phyloP scores from a whole-genome alignment of 2,888 invertebrate genomes.

The Dicyrtoma fusca region DNA sequence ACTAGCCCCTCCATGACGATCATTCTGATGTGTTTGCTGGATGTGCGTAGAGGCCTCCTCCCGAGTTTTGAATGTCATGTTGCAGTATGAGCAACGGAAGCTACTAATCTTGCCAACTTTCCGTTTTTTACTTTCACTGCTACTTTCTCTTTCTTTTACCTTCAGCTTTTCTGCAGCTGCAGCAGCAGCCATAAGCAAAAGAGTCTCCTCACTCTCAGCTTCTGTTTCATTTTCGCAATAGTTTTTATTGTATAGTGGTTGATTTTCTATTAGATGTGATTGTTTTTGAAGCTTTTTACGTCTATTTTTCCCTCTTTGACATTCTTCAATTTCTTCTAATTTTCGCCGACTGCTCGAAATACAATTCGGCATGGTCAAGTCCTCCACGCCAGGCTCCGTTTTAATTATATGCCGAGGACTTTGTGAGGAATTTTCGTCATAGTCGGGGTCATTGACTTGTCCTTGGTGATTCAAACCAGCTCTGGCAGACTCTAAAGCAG shows the following conservation, averaged over 20 bases:
- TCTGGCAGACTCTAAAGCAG: background rate
- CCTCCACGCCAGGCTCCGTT: background rate
- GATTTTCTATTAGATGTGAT: no score
- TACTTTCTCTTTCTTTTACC: background rate
- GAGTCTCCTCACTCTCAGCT: background rate
- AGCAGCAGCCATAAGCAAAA: background rate
- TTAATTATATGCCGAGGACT: background rate
- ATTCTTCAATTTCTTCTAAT: background rate
- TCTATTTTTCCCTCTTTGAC: no score
- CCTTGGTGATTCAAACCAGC: no score
- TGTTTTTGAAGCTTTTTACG: background rate
- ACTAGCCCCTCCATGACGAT: no score
- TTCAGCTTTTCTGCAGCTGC: background rate
- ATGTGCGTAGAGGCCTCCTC: conserved; percentile 50
- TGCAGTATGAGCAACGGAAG: conserved; percentile 53
- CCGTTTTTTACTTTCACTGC: background rate
- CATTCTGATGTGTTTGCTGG: conserved; percentile 39
- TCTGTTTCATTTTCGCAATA: conserved; percentile 19
- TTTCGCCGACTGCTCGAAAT: background rate
- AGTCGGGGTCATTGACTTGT: no score
- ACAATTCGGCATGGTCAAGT: background rate
- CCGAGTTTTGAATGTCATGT: conserved; percentile 46
- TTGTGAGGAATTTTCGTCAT: no score
- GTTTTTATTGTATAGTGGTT: no score
- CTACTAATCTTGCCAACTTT: conserved; percentile 21